Conservation (phyloP, 2,797 vertebrate genomes). For the Phoeniculus purpureus region DNA sequence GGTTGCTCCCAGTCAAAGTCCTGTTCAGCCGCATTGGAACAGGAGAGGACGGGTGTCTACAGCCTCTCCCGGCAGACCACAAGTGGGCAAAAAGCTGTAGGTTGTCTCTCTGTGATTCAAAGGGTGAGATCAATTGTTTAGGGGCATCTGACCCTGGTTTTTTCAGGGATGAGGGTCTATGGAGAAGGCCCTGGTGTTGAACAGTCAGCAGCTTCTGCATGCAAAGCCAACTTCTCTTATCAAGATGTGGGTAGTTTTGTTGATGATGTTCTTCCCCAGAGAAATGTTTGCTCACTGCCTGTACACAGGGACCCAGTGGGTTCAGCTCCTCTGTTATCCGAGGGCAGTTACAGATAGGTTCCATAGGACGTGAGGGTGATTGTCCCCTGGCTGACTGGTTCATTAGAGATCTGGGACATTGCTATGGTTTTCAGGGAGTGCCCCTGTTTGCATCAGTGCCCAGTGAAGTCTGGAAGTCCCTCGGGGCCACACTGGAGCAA, state of each 20-base stretch:
- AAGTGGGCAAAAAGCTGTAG: neutral
- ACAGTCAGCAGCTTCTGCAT: neutral
- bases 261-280: neutral
- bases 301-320: rapidly evolving
- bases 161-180: neutral
- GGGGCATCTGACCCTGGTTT: neutral
- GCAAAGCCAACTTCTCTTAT: neutral
- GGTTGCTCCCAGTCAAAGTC: neutral
- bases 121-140: neutral
- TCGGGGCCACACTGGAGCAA: rapidly evolving
- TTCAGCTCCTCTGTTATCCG: neutral
- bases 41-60: neutral
- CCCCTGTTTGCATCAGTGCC: rapidly evolving
- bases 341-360: neutral
- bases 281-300: neutral
- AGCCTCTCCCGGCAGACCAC: neutral
- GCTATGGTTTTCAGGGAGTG: rapidly evolving
- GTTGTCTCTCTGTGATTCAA: neutral
- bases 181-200: neutral
- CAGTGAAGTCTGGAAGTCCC: neutral
- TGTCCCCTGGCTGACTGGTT: neutral
- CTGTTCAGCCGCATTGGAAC: neutral
- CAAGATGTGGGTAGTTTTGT: neutral
- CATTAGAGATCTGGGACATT: neutral
- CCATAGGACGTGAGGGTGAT: neutral